A percentile compares a stretch with the other conserved stretches of the same genome.
These are phyloP conservation scores for Phocides pigmalion DNA, from an alignment of 1,140 invertebrate genomes.

Conservation along the genomic window DNA sequence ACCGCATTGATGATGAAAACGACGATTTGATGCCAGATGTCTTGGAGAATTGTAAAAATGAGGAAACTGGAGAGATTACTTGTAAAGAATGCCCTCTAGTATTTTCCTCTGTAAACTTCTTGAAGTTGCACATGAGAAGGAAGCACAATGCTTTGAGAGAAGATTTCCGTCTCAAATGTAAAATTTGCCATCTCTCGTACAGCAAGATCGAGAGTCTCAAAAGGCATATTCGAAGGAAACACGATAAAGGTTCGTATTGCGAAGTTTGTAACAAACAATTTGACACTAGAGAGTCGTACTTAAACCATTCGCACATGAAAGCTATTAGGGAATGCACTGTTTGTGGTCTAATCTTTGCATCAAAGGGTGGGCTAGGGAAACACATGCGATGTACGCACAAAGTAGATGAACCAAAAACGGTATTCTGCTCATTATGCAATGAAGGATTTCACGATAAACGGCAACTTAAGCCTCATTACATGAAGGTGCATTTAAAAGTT, in stretches of 20 bases:
- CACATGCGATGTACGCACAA: slow-evolving; percentile 72
- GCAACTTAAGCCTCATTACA: slow-evolving; percentile 68
- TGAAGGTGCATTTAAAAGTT: slow-evolving; percentile 73
- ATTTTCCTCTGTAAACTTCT: slow-evolving; percentile 66
- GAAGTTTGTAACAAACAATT: slow-evolving; percentile 73
- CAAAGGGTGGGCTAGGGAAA: slow-evolving; percentile 65
- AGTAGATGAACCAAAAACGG: slow-evolving; percentile 64
- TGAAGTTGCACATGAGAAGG: slow-evolving; percentile 74
- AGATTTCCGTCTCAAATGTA: slow-evolving; percentile 70
- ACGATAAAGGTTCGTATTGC: slow-evolving; percentile 64
- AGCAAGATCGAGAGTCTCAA: slow-evolving; percentile 75
- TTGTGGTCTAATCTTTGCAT: slow-evolving; percentile 73
- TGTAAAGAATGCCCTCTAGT: slow-evolving; percentile 70
- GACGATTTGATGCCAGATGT: slow-evolving; percentile 36
- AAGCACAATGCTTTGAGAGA: slow-evolving; percentile 74
- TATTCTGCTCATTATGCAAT: slow-evolving; percentile 68
- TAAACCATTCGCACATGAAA: slow-evolving; percentile 68
- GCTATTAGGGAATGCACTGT: slow-evolving; percentile 63
- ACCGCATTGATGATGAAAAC: slow-evolving; percentile 59
- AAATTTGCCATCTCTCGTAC: slow-evolving; percentile 72
- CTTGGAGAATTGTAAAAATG: slow-evolving; percentile 49
- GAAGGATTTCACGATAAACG: slow-evolving; percentile 70
- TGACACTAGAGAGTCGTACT: slow-evolving; percentile 60
- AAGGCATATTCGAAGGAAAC: slow-evolving; percentile 70
- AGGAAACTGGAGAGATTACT: slow-evolving; percentile 64